phyloP scores from a whole-genome alignment of 1,140 invertebrate genomes.

The Lepeophtheirus salmonis region DNA sequence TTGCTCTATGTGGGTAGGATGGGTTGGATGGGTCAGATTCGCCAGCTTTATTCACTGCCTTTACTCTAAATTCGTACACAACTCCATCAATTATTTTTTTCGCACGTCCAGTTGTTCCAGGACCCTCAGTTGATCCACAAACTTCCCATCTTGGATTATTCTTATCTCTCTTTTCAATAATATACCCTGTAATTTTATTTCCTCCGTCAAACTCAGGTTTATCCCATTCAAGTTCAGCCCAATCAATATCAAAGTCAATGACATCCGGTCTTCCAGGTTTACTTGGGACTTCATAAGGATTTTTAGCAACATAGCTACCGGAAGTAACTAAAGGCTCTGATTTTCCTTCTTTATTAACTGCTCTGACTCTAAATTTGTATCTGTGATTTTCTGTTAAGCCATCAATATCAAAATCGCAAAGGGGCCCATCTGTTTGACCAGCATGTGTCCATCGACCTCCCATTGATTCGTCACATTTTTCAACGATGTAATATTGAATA shows the following conservation, averaged over 20 bases:
- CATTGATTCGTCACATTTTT: conserved; percentile 80
- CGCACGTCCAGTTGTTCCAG: conserved; percentile 60
- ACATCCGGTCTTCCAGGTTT: conserved; percentile 73
- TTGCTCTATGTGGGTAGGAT: conserved; percentile 65
- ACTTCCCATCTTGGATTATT: conserved; percentile 66
- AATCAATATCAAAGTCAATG: conserved; percentile 75
- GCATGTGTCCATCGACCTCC: conserved; percentile 71
- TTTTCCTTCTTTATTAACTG: conserved; percentile 84
- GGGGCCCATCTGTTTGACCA: conserved; percentile 62
- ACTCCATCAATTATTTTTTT: conserved; percentile 73
- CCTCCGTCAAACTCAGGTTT: conserved; percentile 67
- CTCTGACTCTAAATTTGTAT: conserved; percentile 86
- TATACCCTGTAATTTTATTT: conserved; percentile 68
- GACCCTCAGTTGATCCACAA: conserved; percentile 59
- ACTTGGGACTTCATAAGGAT: conserved; percentile 77
- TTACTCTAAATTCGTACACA: conserved; percentile 78
- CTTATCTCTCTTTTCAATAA: conserved; percentile 90
- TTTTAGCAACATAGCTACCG: conserved; percentile 86
- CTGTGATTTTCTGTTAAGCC: conserved; percentile 69
- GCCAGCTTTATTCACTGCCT: conserved; percentile 78
- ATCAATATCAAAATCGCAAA: conserved; percentile 48
- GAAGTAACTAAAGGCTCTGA: conserved; percentile 75
- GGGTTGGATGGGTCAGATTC: conserved; percentile 71
- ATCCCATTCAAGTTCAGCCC: conserved; percentile 85
- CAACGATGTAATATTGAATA: conserved; percentile 73